Base-by-base conservation (phyloP, 92 coral and sea anemone species). In the Zoanthus solanderi region DNA sequence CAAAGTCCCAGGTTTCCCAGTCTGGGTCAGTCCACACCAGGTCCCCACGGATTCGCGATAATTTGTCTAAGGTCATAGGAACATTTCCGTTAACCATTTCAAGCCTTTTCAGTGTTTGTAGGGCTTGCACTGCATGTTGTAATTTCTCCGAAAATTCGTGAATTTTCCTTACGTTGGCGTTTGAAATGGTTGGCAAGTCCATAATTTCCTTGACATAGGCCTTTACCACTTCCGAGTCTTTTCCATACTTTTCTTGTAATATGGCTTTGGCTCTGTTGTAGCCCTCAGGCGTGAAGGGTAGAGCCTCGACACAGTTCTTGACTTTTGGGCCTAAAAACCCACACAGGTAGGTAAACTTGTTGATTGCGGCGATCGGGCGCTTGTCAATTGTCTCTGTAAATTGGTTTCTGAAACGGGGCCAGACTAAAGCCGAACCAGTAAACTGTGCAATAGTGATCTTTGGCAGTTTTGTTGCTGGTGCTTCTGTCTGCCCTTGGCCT, bases 1-100 rank as follows among this genome's bases (percentile, higher is more conserved):
- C 56, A 8, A 88, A 92, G 57, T 75, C 79, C 94, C 86, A 92
- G 75, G 75, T 67, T 44, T 85, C 92, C 92, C 90, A 89, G 17
- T 67, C 50, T 2, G 88, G 72, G 61, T 92, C 86, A 1, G 78
- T 86, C 18, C 88, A 68, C 11, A 81, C 90, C 9, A 89, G 52
- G 75, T 92, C 94, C 2, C 89, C 92, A 31, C 92, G 85, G 31
- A 92, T 92, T 1, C 75, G 84, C 6, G 90, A 71, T 0, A 92
- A 31, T 57, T 92, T 92, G 69, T 92, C 85, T 6, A 92, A 74
- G 13, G 88, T 92, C 88, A 88, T 78, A 4, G 87, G 58, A n/a
- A 88, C 88, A 42, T 83, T 74, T 6, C 94, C 88, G 12, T 83
- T 83, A 9, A 88, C 94, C 28, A 60, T 69, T 2, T 74, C 75